Evolutionary conservation across 2,113 vertebrate genomes (phyloP), one percentile per base, ranked within the genome.

Genomic region (Mobula birostris): DNA sequence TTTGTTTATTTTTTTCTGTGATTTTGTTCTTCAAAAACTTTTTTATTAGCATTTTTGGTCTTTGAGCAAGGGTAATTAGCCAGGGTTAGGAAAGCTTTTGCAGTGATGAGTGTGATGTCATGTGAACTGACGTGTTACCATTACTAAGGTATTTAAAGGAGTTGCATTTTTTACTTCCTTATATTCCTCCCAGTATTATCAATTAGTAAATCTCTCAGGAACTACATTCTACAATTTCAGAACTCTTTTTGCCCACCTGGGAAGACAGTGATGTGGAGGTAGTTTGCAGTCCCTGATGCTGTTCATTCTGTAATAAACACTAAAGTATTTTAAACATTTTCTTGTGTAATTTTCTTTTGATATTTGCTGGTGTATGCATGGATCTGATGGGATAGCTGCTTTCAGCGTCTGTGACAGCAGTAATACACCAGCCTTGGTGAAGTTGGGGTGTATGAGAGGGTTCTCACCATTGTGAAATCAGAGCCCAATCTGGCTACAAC

Each of bases 81-180:
- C 85, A 88, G 61, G 32, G n/a, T 88, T 66, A 66, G 85, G 85
- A 66, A n/a, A n/a, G 29, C 85, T 1, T n/a, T 90, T 17, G 32
- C 29, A 19, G 61, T 90, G 61, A 66, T 90, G 61, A n/a, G 15
- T 66, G 61, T 68, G 61, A 66, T 66, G n/a, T 66, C 63, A 90
- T n/a, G 6, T 66, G 12, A 66, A 32, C 63, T 90, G 61, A 90
- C 6, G 85, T 90, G 56, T 29, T 66, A 5, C 19, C 63, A 32
- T 90, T 66, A 66, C n/a, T 63, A 32, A n/a, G 58, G 61, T 90
- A 88, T 90, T 90, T 90, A 66, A 90, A 66, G 61, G 61, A 90
- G 66, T 90, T 90, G 61, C 61, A 66, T 32, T 32, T 66, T 68
- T 66, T 32, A 90, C 85, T 8, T 5, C 7, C 5, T 61, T 5